Base-by-base conservation (phyloP, 2,113 vertebrate species). In the Lophotis ruficrista region DNA sequence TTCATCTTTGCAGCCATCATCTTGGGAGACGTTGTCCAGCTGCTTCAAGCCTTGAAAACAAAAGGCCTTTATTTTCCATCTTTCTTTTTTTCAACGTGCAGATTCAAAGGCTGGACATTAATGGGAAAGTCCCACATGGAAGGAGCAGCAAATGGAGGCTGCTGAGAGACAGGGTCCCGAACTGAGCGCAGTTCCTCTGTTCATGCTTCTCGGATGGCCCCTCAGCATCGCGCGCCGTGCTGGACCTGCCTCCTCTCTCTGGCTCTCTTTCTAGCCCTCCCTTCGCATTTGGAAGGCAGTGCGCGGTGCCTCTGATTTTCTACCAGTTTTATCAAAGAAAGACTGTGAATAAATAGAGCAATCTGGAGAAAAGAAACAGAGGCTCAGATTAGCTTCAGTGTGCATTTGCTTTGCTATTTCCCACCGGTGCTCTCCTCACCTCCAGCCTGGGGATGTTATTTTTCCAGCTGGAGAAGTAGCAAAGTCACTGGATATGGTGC, bases 311-410 rank as follows among this genome's bases (percentile, higher is more conserved):
- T 75, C 64, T 84, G 84, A 85, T 92, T 96, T 93, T 93, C 77
- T 92, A 87, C 77, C 16, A 57, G 41, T 93, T 94, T 95, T 93
- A 90, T 89, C 64, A 37, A 83, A 91, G 68, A 81, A 85, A 94
- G 69, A 22, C 48, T 87, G 57, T 31, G 79, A 95, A 89, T 92
- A 95, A 95, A 93, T 76, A 95, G 88, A 94, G 75, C 12, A 62
- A 82, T 41, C 51, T 78, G 80, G 90, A 82, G 69, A 7, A 80
- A 7, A 80, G 71, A 93, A 73, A 4, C 90, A 94, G 84, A 73
- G 92, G 37, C 56, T 85, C 45, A 75, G 90, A 93, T 89, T 75
- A 85, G 38, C 60, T 90, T 83, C 69, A 47, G 38, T 57, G 57
- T 75, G 48, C 56, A 7, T 77, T 94, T 73, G 58, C 89, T 35